Base-by-base conservation (phyloP, 2,888 invertebrate species). In the Sesamia inferens region DNA sequence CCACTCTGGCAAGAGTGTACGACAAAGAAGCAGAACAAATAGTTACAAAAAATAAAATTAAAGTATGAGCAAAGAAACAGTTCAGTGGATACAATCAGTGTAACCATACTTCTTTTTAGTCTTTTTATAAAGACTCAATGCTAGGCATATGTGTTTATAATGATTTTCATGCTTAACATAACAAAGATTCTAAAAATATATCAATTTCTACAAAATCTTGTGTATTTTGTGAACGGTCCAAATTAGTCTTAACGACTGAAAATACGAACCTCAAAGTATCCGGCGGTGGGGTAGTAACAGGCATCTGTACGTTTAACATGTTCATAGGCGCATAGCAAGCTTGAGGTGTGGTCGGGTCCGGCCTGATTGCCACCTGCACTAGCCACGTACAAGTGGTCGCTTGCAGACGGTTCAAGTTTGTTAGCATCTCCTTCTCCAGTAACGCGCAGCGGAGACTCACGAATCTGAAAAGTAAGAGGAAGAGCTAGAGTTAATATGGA, bases 301-400 rank as follows among this genome's bases (percentile, higher is more conserved):
- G 98, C 92, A 98, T 97, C 51, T 92, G 93, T 5, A 98, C 90
- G 0, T 96, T 91, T 82, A 96, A 89, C 67, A 97, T 89, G 51
- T 94, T 92, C 67, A 96, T 94, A 0, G 98, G 98, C 4, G 97
- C 97, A 91, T 97, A 98, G 86, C 93, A 95, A 19, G 92, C 55
- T 63, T 89, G 90, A 2, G 93, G 85, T 54, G 90, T 90, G 4
- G 94, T 91, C 0, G 93, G 86, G 44, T 93, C 87, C 5, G 90
- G 81, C 63, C 97, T 94, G 22, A 97, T 90, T 1, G 98, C 98
- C n/a, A 99, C 97, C 91, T 99, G 98, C 66, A 97, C 97, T 54
- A 99, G 93, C 99, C 99, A 99, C 68, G 97, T 97, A 67, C 98
- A 97, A 0, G 99, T 98, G 19, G 98, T 97, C 24, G 98, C 97